Evolutionary conservation across 2,797 vertebrate genomes (phyloP), one percentile per base, ranked within the genome.

Genomic region (Sparus aurata): DNA sequence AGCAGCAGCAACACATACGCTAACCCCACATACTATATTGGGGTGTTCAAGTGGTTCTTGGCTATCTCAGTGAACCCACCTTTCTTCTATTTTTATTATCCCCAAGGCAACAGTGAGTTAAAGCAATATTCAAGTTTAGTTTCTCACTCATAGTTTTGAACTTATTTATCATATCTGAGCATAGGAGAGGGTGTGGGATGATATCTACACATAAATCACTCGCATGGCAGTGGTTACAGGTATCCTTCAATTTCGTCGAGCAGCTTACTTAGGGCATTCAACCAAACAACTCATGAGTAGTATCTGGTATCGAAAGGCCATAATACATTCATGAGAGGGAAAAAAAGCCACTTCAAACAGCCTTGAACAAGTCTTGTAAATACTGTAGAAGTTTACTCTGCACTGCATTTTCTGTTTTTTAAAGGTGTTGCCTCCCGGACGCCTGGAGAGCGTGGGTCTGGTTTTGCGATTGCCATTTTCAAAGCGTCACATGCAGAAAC

Each of bases 101-200:
- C 72, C 90, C 85, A 88, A 77, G 90, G 86, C 77, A 92, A 94
- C 91, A 81, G 75, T 30, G 66, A 80, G 75, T 52, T 76, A 72
- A 78, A 65, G 71, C 23, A 67, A 76, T 59, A 76, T 53, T 52
- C n/a, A 68, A 72, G 63, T 60, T 77, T 72, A 50, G 63, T 12
- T 73, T 88, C n/a, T 61, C 25, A 61, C 22, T 30, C 12, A 52
- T 58, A 57, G 45, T 49, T 38, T 50, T 13, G 38, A 45, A 52
- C 18, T 49, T 43, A 22, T 43, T 64, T 61, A 62, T 34, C 45
- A 49, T 9, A n/a, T 55, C 25, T 13, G 1, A 17, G 3, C 0
- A 25, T 23, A 3, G 25, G 9, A 3, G 34, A 8, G 2, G 17
- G 3, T 1, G 25, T 20, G 5, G n/a, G 9, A 4, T 45, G 15